Evolutionary conservation across 2,888 invertebrate genomes (phyloP).

Genomic region (Perizoma affinitatum): DNA sequence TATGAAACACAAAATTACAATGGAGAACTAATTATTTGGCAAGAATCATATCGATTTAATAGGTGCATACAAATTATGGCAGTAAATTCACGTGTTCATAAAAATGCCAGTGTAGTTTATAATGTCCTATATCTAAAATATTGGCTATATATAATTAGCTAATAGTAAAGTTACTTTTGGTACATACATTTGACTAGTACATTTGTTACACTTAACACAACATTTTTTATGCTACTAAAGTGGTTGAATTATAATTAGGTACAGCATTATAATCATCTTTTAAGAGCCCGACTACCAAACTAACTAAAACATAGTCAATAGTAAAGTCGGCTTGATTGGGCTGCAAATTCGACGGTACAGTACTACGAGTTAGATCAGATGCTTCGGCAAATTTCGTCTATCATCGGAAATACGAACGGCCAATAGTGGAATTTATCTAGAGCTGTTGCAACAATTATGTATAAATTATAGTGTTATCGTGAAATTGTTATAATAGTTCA

Average conservation of each 20-base stretch:
- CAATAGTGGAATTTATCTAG: too few species aligned
- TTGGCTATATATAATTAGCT: constrained; percentile 43
- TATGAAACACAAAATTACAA: constrained; percentile 13
- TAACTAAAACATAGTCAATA: too few species aligned
- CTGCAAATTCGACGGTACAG: too few species aligned
- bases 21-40: constrained; percentile 15
- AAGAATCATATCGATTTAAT: constrained; percentile 9
- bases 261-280: too few species aligned
- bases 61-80: constrained; percentile 21
- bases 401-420: too few species aligned
- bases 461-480: too few species aligned
- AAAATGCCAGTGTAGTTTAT: constrained; percentile 31
- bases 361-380: too few species aligned
- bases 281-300: too few species aligned
- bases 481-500: too few species aligned
- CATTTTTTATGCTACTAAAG: background rate
- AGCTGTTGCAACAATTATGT: too few species aligned
- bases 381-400: too few species aligned
- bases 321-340: too few species aligned
- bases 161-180: constrained; percentile 58
- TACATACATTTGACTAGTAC: constrained; percentile 64
- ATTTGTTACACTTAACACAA: constrained; percentile 28
- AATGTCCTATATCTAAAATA: constrained; percentile 38
- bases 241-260: background rate
- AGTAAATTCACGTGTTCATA: constrained; percentile 27